Conservation (phyloP, 2,797 vertebrate genomes). For the Tauraco hartlaubi region DNA sequence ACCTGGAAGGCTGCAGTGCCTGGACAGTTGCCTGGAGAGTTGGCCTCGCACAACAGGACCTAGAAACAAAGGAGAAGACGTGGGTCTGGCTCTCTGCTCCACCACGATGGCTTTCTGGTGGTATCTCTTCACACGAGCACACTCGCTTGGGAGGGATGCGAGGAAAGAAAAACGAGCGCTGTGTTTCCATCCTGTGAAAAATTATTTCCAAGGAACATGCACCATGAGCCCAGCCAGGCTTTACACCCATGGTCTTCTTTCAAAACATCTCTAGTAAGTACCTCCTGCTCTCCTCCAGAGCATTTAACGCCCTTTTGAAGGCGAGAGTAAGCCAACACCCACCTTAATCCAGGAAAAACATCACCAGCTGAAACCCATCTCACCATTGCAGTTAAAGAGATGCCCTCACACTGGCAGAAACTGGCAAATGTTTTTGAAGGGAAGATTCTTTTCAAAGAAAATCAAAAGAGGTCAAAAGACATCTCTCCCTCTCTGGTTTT, state of each 20-base stretch:
- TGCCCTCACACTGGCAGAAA: neutral
- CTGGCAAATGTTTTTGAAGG: rapidly evolving
- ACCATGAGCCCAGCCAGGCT: neutral
- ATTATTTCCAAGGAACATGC: neutral
- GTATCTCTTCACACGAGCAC: neutral
- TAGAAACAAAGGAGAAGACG: neutral
- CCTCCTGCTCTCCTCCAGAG: neutral
- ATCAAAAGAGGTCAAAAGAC: neutral
- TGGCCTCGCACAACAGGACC: conserved; percentile 28
- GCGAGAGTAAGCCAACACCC: rapidly evolving
- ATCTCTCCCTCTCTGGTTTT: neutral
- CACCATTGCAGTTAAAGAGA: neutral
- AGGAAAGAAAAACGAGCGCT: rapidly evolving
- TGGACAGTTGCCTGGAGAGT: conserved; percentile 8
- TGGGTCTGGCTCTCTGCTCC: neutral
- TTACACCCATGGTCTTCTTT: neutral
- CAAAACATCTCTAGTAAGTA: neutral
- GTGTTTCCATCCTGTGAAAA: neutral
- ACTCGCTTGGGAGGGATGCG: too few relatives aligned
- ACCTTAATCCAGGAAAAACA: neutral
- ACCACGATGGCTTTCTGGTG: rapidly evolving
- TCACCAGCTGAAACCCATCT: neutral
- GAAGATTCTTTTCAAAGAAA: neutral
- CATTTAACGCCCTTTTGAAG: neutral
- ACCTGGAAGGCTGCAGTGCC: conserved; percentile 65